A percentile compares a stretch with the other conserved stretches of the same genome.
Conservation (phyloP, 2,797 vertebrate genomes). For the Parotocinclus haroldoi region DNA sequence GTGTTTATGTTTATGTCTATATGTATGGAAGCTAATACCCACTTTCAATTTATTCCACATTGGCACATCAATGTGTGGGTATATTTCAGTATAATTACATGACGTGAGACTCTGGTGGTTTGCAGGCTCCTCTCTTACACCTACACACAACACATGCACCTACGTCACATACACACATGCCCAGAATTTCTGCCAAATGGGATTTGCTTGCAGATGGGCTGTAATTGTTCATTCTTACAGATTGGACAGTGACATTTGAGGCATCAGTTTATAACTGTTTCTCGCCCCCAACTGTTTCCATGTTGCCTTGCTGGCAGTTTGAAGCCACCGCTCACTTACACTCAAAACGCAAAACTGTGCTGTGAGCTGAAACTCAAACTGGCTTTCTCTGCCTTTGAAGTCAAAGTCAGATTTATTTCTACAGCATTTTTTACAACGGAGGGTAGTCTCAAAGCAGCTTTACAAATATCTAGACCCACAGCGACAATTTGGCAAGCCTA, state of each 20-base stretch:
- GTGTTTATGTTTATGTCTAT: no score
- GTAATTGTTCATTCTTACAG: constrained; percentile 29
- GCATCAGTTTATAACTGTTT: constrained; percentile 32
- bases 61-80: constrained; percentile 27
- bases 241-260: constrained; percentile 46
- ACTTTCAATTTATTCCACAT: constrained; percentile 14
- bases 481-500: no score
- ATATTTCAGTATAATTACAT: constrained; percentile 47
- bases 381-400: not conserved
- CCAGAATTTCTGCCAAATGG: constrained; percentile 37
- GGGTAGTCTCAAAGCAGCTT: no score
- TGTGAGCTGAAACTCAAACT: no score
- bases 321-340: not conserved
- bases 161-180: constrained; percentile 22
- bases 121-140: constrained; percentile 17
- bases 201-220: constrained; percentile 44
- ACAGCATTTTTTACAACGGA: no score
- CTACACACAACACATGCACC: constrained; percentile 17
- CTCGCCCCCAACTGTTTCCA: constrained; percentile 39
- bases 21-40: no score
- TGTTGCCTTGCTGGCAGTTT: constrained; percentile 25
- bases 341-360: not conserved
- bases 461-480: no score
- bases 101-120: constrained; percentile 29
- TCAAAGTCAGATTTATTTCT: no score